Base-by-base conservation (phyloP, 2,113 vertebrate genomes). In the Rhabdomys dilectus region DNA sequence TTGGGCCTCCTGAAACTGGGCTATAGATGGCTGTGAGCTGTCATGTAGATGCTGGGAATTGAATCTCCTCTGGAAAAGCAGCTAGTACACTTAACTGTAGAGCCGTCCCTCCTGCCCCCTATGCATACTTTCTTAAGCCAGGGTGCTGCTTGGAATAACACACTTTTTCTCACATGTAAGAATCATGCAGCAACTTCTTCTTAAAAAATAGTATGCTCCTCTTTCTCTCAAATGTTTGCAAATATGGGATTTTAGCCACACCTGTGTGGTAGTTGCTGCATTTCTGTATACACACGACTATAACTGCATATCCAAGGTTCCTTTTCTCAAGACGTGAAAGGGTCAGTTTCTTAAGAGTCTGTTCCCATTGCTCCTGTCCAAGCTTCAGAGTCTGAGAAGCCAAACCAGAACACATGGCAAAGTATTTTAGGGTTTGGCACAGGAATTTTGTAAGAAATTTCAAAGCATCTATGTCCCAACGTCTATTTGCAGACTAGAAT, bases 381-480 rank as follows among this genome's bases (percentile, higher is more conserved):
- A 87, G 73, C 29, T 66, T 93, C 73, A 16, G 72, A 89, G 72
- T 45, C 42, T 7, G 21, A 68, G 36, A 87, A 91, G 72, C 92
- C 76, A 95, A 94, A 77, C 82, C 82, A 29, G 73, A 87, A 87
- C 78, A 48, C 66, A 75, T 39, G 87, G 95, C 29, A 88, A 91
- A 45, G 60, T 75, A 56, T 91, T 89, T 91, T 6, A 29, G 84
- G 68, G 39, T 42, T 84, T 96, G 78, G 92, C 42, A 76, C 24
- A 62, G 89, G 68, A 29, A 34, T 60, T 51, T 80, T 7, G 1
- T 62, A 89, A 86, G 60, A 78, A 53, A 53, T 87, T 82, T 64
- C 45, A 81, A 86, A 77, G 89, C 81, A 31, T 82, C n/a, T 5
- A 0, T 39, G 22, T 86, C 76, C 62, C 10, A 0, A 12, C 48